Evolutionary conservation across 2,888 invertebrate species (phyloP), one percentile per base, ranked within the genome.

Genomic region (Gymnocheta viridis): DNA sequence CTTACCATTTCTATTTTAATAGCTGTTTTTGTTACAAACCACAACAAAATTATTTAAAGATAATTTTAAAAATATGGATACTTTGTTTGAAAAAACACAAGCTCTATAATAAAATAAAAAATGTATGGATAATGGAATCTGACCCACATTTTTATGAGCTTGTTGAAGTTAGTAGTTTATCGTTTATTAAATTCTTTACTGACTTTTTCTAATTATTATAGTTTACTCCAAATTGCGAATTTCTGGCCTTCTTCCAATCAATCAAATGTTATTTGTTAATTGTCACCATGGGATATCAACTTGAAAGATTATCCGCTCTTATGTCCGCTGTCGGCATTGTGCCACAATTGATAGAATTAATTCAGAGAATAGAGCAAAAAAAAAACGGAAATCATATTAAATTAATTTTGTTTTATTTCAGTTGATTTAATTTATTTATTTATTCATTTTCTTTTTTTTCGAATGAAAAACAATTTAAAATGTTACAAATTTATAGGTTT

Each of bases 231-330:
- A 7, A 22, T 29, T 17, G 22, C 32, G 9, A 22, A n/a, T 12
- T 49, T 29, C 41, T 27, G 19, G 27, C 7, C 41, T 69, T 60
- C 41, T 69, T 60, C 47, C n/a, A 78, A 62, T 64, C 54, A 64
- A 70, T 70, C 78, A 79, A 32, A 64, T 54, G 54, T 60, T 69
- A 60, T 67, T 66, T 35, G 56, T 60, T 79, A 82, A 82, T 82
- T 79, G 79, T 79, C 78, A 69, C 82, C 82, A 82, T 73, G 74
- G 81, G 73, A 38, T 78, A 78, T 78, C 69, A 78, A 67, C 51
- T 82, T 47, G 38, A 66, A 38, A 58, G 67, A 58, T 67, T 69
- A 67, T 67, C 27, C 38, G 29, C 12, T 54, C 54, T 51, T 49
- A 29, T 69, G 9, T 4, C 6, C 32, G 44, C 24, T 17, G 38